Base-by-base conservation (phyloP, 2,113 vertebrate genomes). In the Siniperca chuatsi region DNA sequence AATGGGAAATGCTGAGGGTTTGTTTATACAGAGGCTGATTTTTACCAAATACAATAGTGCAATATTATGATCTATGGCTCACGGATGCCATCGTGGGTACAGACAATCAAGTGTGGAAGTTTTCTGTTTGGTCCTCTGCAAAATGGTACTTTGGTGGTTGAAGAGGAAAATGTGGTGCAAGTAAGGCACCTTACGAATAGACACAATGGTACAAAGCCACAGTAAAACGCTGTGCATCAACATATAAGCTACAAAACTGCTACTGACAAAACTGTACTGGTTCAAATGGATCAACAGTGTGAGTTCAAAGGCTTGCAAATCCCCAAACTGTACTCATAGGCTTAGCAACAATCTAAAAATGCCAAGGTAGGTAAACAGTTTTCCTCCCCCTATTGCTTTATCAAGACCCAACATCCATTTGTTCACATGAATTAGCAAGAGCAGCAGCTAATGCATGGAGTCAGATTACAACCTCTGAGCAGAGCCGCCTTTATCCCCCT, bases 401-500 rank as follows among this genome's bases (percentile, higher is more conserved):
- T 86, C 50, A 3, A 87, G 71, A 70, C 81, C 81, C 64, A 25
- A 42, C 86, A 85, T 87, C 78, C 78, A 91, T 94, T 92, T 93
- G 87, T 93, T 89, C 83, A 55, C 85, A 84, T 68, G 87, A 92
- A 94, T 93, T 91, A 92, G 87, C 91, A 89, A 83, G 80, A 81
- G 90, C 82, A 82, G 83, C 69, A 67, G 87, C 88, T 91, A 93
- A 93, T 89, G 86, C 91, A 90, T 57, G 86, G 90, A 91, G 92
- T 94, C 92, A 92, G 92, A 93, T 94, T 92, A 93, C 93, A 94
- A 91, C 81, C 87, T 82, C 78, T 9, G 90, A 91, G 87, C 67
- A 82, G 89, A 94, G 92, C 89, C 66, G 69, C 77, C 90, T 93
- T 94, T 87, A 95, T 95, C 93, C 91, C 78, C 80, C 93, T 92